phyloP scores from a whole-genome alignment of 2,797 vertebrate genomes.

The Oreortyx pictus region DNA sequence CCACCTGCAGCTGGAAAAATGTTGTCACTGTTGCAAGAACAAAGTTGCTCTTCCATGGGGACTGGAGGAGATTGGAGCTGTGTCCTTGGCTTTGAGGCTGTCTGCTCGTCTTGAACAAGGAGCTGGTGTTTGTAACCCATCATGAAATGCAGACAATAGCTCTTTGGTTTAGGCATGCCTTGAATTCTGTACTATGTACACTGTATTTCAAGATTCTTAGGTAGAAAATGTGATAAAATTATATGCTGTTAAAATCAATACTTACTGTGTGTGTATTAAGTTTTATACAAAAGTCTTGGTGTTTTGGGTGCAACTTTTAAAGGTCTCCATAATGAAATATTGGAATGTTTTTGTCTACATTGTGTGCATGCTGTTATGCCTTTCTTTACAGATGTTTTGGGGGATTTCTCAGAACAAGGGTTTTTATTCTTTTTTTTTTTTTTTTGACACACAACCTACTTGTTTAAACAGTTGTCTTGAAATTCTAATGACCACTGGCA shows the following conservation, averaged over 20 bases:
- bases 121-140: not conserved
- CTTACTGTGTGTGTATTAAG: not conserved
- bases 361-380: conserved; percentile 26
- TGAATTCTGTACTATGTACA: not conserved
- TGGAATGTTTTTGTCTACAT: not conserved
- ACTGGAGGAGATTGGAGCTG: not conserved
- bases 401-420: conserved; percentile 25
- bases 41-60: not conserved
- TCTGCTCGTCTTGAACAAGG: not conserved
- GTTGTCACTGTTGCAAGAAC: not conserved
- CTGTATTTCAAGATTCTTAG: not conserved
- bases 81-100: not conserved
- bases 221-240: not conserved
- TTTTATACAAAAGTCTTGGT: conserved; percentile 8
- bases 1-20: conserved; percentile 65
- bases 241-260: not conserved
- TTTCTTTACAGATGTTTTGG: conserved; percentile 56
- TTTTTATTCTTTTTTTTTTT: not conserved
- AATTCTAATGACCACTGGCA: conserved; percentile 62
- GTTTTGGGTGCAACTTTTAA: conserved; percentile 30
- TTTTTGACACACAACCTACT: conserved; percentile 6
- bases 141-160: not conserved
- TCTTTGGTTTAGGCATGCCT: not conserved
- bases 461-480: conserved; percentile 63
- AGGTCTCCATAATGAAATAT: conserved; percentile 19